These are phyloP conservation scores for Strongylocentrotus purpuratus DNA, from an alignment of 35 echinoderm and acorn worm genomes.

Conservation along the genomic window DNA sequence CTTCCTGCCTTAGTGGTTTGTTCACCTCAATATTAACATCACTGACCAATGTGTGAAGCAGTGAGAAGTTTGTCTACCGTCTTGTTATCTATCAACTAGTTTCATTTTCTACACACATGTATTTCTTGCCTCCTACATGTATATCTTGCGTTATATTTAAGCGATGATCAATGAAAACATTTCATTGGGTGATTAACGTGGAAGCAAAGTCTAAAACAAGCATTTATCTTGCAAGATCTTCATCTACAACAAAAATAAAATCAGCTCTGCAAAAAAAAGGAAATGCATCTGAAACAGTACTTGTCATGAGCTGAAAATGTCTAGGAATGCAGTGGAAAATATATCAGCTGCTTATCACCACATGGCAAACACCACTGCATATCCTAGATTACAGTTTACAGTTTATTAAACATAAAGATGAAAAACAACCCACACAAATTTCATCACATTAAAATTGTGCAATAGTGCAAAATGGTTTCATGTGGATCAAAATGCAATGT, in stretches of 20 bases:
- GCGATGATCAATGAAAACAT: neutral
- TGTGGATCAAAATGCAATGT: neutral
- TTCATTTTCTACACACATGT: neutral
- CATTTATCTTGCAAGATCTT: neutral
- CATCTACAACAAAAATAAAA: neutral
- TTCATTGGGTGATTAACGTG: too few relatives aligned
- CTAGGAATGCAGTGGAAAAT: conserved; percentile 1
- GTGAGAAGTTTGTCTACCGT: neutral
- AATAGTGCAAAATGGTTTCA: neutral
- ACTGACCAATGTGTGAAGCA: too few relatives aligned
- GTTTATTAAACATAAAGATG: neutral
- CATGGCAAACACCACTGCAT: neutral
- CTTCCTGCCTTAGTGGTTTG: too few relatives aligned
- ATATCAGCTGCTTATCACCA: conserved; percentile 9
- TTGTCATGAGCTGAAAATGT: neutral
- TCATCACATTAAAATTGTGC: neutral
- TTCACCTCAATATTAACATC: too few relatives aligned
- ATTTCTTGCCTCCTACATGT: neutral
- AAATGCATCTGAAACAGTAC: neutral
- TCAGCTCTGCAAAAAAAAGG: neutral
- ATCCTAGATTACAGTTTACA: neutral
- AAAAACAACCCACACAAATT: neutral
- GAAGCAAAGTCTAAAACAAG: neutral
- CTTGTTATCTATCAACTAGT: neutral
- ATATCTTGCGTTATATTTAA: neutral